phyloP scores from a whole-genome alignment of 2,888 invertebrate genomes.

The Oligia fasciuncula region DNA sequence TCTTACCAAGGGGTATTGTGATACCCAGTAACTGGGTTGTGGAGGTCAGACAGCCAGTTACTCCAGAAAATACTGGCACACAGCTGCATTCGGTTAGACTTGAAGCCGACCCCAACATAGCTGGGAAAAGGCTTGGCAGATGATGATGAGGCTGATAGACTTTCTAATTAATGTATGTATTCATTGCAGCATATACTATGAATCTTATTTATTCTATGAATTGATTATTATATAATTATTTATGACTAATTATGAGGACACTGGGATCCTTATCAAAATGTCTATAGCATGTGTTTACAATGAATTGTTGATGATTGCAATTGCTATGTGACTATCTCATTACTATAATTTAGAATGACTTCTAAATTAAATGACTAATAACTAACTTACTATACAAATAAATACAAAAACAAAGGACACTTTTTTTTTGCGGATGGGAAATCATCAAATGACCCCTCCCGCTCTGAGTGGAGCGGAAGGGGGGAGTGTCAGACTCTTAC shows the following conservation, averaged over 20 bases:
- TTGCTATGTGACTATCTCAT: not conserved
- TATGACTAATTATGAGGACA: not conserved
- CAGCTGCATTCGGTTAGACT: not conserved
- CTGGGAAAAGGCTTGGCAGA: not conserved
- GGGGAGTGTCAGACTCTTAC: too few species aligned
- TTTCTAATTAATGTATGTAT: not conserved
- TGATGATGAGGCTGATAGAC: not conserved
- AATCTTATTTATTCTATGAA: not conserved
- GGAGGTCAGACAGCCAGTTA: not conserved
- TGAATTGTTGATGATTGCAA: not conserved
- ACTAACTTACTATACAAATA: too few species aligned
- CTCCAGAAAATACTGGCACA: not conserved
- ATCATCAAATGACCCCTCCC: too few species aligned
- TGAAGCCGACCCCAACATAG: not conserved
- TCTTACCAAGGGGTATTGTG: too few species aligned
- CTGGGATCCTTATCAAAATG: slow-evolving; percentile 16
- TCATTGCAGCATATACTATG: not conserved
- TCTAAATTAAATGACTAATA: too few species aligned
- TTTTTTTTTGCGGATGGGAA: too few species aligned
- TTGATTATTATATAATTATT: not conserved
- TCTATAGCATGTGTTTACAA: not conserved
- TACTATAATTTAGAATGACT: not conserved
- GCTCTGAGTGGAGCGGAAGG: too few species aligned
- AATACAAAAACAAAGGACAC: too few species aligned
- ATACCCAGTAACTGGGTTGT: too few species aligned